Percentiles rank a stretch among this genome's conserved stretches.
Conservation (phyloP, 1,140 invertebrate species). For the Aradophagus sp. region DNA sequence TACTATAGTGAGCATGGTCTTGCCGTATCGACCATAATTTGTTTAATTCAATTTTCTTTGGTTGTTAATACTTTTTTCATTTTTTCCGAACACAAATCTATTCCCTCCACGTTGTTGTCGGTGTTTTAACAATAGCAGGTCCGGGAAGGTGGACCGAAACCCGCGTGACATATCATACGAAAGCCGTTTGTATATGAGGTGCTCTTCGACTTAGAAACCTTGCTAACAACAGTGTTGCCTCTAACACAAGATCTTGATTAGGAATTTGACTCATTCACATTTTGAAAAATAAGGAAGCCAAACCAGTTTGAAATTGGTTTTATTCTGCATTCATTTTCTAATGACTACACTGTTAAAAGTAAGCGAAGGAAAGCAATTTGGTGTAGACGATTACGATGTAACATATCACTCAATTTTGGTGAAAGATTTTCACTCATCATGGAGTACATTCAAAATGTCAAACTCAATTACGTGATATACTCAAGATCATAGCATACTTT, state of each 20-base stretch:
- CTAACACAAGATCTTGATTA: too few relatives aligned
- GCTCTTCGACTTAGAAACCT: conserved; percentile 6
- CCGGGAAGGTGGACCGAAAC: conserved; percentile 27
- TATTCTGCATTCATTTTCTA: too few relatives aligned
- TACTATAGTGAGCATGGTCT: conserved; percentile 35
- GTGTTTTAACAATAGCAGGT: conserved; percentile 33
- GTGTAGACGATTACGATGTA: too few relatives aligned
- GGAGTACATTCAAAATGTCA: too few relatives aligned
- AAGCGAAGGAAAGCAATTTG: neutral
- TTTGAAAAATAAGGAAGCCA: too few relatives aligned
- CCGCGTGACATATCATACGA: conserved; percentile 44
- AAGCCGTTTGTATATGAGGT: conserved; percentile 29
- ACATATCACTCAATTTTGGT: too few relatives aligned
- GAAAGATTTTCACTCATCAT: too few relatives aligned
- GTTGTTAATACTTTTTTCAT: conserved; percentile 30
- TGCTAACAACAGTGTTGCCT: neutral
- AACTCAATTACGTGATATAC: too few relatives aligned
- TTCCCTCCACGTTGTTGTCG: conserved; percentile 62
- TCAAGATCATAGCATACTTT: too few relatives aligned
- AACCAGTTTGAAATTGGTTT: neutral
- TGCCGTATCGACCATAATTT: conserved; percentile 38
- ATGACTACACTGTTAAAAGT: neutral
- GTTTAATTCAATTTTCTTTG: conserved; percentile 41
- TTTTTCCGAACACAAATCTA: conserved; percentile 46
- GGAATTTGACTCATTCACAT: too few relatives aligned